Conservation (phyloP, 2,888 invertebrate genomes). For the Cryptus armator region DNA sequence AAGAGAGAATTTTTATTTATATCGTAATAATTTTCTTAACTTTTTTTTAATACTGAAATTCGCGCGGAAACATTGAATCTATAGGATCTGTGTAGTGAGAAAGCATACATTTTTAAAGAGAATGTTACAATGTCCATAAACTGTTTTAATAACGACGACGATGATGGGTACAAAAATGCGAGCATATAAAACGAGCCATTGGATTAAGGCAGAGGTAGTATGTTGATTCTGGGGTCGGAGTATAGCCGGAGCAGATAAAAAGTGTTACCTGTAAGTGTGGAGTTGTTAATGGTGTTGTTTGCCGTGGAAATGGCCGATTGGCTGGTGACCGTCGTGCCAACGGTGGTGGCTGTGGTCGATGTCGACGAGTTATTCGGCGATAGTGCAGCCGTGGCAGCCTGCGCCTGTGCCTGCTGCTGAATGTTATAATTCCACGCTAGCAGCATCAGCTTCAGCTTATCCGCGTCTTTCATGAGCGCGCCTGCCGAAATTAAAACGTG, state of each 20-base stretch:
- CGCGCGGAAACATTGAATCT: no score
- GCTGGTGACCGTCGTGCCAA: constrained; percentile 83
- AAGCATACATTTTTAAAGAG: no score
- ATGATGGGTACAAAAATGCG: not conserved
- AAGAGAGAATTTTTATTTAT: no score
- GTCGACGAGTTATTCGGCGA: constrained; percentile 83
- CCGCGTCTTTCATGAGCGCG: constrained; percentile 92
- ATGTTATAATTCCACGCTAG: constrained; percentile 95
- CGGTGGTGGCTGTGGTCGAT: constrained; percentile 80
- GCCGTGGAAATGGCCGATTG: constrained; percentile 84
- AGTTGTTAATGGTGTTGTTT: constrained; percentile 84
- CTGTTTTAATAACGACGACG: no score
- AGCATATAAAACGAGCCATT: not conserved
- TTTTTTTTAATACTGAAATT: no score
- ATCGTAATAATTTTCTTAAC: no score
- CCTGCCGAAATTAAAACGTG: constrained; percentile 84
- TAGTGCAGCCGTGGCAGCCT: constrained; percentile 82
- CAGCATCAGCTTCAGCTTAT: constrained; percentile 95
- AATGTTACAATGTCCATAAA: no score
- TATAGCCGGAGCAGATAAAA: constrained; percentile 67
- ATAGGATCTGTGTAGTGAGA: no score
- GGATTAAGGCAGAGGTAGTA: not conserved
- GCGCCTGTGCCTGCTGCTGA: constrained; percentile 86
- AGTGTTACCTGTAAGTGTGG: constrained; percentile 84
- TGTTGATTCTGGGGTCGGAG: constrained; percentile 1